phyloP scores from a whole-genome alignment of 2,797 vertebrate genomes.

The Anguilla anguilla region DNA sequence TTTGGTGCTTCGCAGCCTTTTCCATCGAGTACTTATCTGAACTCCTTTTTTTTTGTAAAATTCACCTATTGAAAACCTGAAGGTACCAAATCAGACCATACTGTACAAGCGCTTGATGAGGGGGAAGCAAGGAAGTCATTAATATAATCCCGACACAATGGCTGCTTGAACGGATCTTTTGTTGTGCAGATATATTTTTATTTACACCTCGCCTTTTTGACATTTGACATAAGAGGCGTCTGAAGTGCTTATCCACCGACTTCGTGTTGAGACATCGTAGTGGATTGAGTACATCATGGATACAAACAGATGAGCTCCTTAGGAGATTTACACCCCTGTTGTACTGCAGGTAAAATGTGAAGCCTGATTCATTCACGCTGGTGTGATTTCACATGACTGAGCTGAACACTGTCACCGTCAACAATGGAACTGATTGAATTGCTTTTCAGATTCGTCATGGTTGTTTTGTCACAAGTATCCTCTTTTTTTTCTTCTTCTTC shows the following conservation, averaged over 20 bases:
- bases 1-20: slow-evolving; percentile 36
- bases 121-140: slow-evolving; percentile 43
- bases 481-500: not conserved
- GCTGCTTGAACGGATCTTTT: slow-evolving; percentile 65
- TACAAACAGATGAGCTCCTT: slow-evolving; percentile 60
- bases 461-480: not conserved
- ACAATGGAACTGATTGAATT: slow-evolving; percentile 18
- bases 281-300: slow-evolving; percentile 55
- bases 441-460: slow-evolving; percentile 13
- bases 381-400: slow-evolving; percentile 26
- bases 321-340: slow-evolving; percentile 23
- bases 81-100: slow-evolving; percentile 73
- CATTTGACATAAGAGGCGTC: slow-evolving; percentile 64
- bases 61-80: slow-evolving; percentile 62
- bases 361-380: slow-evolving; percentile 13
- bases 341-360: not conserved
- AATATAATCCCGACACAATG: slow-evolving; percentile 72
- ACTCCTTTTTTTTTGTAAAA: slow-evolving; percentile 54
- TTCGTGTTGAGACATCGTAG: slow-evolving; percentile 70
- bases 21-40: slow-evolving; percentile 44
- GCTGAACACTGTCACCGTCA: slow-evolving; percentile 20
- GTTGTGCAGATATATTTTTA: slow-evolving; percentile 62
- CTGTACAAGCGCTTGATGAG: slow-evolving; percentile 56
- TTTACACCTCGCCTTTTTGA: slow-evolving; percentile 62
- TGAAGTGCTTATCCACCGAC: slow-evolving; percentile 69